Evolutionary conservation across 2,888 invertebrate species (phyloP).

Genomic region (Celastrina argiolus): DNA sequence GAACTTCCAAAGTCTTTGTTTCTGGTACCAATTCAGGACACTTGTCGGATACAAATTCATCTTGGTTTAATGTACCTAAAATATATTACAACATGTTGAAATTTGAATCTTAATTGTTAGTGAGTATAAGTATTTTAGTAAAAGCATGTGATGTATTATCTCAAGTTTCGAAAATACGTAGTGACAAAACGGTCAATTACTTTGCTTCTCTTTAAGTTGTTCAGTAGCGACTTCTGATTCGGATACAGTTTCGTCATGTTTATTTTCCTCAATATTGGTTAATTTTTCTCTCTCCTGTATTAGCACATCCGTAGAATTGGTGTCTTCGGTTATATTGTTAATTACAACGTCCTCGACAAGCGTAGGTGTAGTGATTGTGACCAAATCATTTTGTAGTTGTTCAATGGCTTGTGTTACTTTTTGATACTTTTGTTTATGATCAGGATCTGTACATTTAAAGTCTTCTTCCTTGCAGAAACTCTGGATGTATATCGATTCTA

Average conservation of each 20-base stretch:
- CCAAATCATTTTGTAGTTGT: slow-evolving; percentile 52
- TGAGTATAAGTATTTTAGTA: too few relatives aligned
- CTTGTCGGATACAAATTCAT: background rate
- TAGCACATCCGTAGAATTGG: too few relatives aligned
- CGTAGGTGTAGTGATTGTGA: slow-evolving; percentile 39
- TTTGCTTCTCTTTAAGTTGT: too few relatives aligned
- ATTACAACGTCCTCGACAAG: background rate
- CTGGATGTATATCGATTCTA: slow-evolving; percentile 48
- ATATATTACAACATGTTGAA: background rate
- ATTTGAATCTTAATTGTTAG: too few relatives aligned
- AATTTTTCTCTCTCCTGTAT: too few relatives aligned
- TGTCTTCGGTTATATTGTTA: background rate
- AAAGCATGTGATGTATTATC: too few relatives aligned
- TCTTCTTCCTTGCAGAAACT: slow-evolving; percentile 47
- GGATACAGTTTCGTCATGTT: too few relatives aligned
- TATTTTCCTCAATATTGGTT: too few relatives aligned
- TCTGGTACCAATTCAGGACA: background rate
- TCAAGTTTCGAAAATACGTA: too few relatives aligned
- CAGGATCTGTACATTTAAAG: slow-evolving; percentile 37
- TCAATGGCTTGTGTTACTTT: slow-evolving; percentile 46
- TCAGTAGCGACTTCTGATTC: too few relatives aligned
- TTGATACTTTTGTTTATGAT: slow-evolving; percentile 41
- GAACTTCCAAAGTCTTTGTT: background rate
- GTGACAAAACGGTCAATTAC: too few relatives aligned
- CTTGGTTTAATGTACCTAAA: too few relatives aligned